Conservation (phyloP, 1,140 invertebrate genomes). For the Hormaphis cornu region DNA sequence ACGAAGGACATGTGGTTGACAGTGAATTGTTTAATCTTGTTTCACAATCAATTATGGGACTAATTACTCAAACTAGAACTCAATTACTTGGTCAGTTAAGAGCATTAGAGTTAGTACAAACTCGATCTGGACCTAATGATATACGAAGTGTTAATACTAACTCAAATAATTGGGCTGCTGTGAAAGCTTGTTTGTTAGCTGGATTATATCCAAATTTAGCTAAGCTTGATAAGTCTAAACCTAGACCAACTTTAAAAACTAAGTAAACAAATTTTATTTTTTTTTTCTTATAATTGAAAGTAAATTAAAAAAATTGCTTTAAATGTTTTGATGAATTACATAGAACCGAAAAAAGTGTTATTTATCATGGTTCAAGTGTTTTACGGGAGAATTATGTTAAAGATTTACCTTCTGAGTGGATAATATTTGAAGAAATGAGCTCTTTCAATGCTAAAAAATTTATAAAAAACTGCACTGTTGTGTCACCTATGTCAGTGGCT, state of each 20-base stretch:
- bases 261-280: constrained; percentile 45
- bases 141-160: constrained; percentile 71
- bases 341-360: constrained; percentile 64
- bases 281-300: not conserved
- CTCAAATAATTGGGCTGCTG: constrained; percentile 81
- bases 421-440: constrained; percentile 75
- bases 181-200: constrained; percentile 79
- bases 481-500: constrained; percentile 69
- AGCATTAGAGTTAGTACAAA: constrained; percentile 65
- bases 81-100: constrained; percentile 78
- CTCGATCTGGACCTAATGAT: constrained; percentile 48
- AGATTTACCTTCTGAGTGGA: constrained; percentile 65
- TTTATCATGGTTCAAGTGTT: constrained; percentile 65
- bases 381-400: constrained; percentile 46
- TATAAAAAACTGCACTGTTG: constrained; percentile 63
- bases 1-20: constrained; percentile 13
- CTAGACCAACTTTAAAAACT: constrained; percentile 46
- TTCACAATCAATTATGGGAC: constrained; percentile 75
- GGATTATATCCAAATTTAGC: constrained; percentile 84
- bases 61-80: constrained; percentile 64
- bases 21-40: constrained; percentile 53
- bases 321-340: no score
- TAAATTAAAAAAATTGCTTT: not conserved
- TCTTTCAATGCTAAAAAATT: constrained; percentile 54
- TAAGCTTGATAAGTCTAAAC: constrained; percentile 52